A percentile compares a stretch with the other conserved stretches of the same genome.
Evolutionary conservation across 2,797 vertebrate genomes (phyloP).

Genomic region (Hoplostethus mediterraneus): DNA sequence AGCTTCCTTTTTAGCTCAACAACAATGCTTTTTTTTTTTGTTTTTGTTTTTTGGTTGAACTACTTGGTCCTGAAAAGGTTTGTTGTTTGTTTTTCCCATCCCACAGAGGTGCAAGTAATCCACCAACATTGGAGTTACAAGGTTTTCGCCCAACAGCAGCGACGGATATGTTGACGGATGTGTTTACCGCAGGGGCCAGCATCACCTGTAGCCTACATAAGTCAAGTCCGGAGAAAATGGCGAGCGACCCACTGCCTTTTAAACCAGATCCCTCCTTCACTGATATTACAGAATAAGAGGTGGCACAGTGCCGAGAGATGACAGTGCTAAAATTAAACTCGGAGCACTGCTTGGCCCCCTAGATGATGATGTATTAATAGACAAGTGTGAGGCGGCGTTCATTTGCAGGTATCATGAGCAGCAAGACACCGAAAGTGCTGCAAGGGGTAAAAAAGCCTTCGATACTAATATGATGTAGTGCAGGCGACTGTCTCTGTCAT

Average conservation of each 20-base stretch:
- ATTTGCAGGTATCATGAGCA: constrained; percentile 61
- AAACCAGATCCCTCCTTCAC: constrained; percentile 57
- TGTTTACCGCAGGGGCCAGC: constrained; percentile 29
- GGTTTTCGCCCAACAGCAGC: too few relatives aligned
- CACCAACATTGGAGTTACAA: too few relatives aligned
- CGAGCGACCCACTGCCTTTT: constrained; percentile 52
- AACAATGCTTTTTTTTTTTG: too few relatives aligned
- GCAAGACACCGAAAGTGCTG: constrained; percentile 29
- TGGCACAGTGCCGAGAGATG: constrained; percentile 73
- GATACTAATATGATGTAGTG: neutral
- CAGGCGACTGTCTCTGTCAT: neutral
- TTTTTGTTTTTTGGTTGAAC: too few relatives aligned
- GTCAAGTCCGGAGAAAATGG: constrained; percentile 29
- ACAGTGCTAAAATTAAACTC: constrained; percentile 80
- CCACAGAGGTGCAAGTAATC: too few relatives aligned
- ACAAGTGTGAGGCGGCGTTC: constrained; percentile 71
- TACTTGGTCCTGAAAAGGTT: too few relatives aligned
- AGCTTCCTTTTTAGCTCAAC: too few relatives aligned
- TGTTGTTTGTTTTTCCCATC: too few relatives aligned
- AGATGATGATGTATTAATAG: constrained; percentile 79
- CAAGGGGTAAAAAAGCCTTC: neutral
- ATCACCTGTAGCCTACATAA: constrained; percentile 54
- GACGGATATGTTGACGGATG: constrained; percentile 23
- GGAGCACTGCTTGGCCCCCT: constrained; percentile 57
- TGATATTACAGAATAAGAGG: constrained; percentile 68